Evolutionary conservation across 2,888 invertebrate genomes (phyloP).

Genomic region (Pristionchus maxplancki): DNA sequence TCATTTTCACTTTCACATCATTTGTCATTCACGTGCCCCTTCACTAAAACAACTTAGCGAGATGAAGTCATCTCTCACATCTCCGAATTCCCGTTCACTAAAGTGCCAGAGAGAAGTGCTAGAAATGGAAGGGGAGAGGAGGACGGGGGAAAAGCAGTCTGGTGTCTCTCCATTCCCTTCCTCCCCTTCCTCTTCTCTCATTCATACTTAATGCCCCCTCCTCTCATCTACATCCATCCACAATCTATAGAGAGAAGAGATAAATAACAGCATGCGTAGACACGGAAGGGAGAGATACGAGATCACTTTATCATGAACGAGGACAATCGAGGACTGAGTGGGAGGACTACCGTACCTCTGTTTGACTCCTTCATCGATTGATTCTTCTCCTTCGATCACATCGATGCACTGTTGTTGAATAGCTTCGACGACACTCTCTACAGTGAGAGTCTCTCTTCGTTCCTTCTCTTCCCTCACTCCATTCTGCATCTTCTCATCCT

Average conservation of each 20-base stretch:
- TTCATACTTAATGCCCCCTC: conserved; percentile 21
- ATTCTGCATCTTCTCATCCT: neutral
- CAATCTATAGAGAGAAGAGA: conserved; percentile 22
- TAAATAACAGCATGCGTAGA: neutral
- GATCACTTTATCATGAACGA: conserved; percentile 12
- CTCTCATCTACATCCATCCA: conserved; percentile 23
- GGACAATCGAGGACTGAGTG: conserved; percentile 29
- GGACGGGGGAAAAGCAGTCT: neutral
- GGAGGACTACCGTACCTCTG: neutral
- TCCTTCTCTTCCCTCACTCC: conserved; percentile 48
- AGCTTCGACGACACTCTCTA: neutral
- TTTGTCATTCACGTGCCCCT: neutral
- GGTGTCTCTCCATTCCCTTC: conserved; percentile 24
- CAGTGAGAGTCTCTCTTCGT: neutral
- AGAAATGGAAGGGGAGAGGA: conserved; percentile 27
- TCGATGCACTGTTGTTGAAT: neutral
- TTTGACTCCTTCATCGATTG: conserved; percentile 7
- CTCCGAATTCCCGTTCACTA: neutral
- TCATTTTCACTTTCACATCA: neutral
- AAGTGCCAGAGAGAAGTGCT: conserved; percentile 19
- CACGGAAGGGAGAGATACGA: neutral
- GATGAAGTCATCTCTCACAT: neutral
- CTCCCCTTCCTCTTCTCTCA: neutral
- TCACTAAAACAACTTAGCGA: neutral
- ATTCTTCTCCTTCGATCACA: conserved; percentile 23